Conservation (phyloP, 2,888 invertebrate species). For the Ornithoptera alexandrae region DNA sequence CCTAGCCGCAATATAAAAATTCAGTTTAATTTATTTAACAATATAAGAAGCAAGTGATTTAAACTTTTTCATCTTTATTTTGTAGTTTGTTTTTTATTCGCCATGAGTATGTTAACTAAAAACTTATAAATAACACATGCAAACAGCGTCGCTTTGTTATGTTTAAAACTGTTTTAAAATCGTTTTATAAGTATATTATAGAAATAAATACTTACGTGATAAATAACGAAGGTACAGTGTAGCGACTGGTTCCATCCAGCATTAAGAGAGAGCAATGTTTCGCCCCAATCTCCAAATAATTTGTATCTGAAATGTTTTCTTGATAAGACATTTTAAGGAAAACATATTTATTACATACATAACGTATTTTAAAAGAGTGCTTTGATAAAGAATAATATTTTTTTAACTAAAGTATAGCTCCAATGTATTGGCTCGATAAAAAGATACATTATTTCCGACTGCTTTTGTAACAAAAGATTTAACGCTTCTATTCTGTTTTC, state of each 20-base stretch:
- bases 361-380: too few relatives aligned
- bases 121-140: background rate
- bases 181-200: background rate
- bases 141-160: background rate
- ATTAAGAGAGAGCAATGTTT: conserved; percentile 52
- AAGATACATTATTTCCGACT: too few relatives aligned
- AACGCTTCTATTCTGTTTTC: too few relatives aligned
- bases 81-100: background rate
- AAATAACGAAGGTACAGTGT: conserved; percentile 44
- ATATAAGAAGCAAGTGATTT: background rate
- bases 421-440: too few relatives aligned
- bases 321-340: too few relatives aligned
- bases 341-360: too few relatives aligned
- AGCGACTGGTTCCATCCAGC: conserved; percentile 41
- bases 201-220: conserved; percentile 45
- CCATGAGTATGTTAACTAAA: background rate
- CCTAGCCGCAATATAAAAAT: background rate
- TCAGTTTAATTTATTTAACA: background rate
- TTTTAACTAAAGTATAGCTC: too few relatives aligned
- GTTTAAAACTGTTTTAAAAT: background rate
- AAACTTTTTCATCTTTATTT: background rate
- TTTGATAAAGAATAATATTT: too few relatives aligned
- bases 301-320: conserved; percentile 42
- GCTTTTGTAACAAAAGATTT: too few relatives aligned
- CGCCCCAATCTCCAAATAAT: conserved; percentile 51